Base-by-base conservation (phyloP, 2,797 vertebrate genomes). In the Poeciliopsis gracilis region DNA sequence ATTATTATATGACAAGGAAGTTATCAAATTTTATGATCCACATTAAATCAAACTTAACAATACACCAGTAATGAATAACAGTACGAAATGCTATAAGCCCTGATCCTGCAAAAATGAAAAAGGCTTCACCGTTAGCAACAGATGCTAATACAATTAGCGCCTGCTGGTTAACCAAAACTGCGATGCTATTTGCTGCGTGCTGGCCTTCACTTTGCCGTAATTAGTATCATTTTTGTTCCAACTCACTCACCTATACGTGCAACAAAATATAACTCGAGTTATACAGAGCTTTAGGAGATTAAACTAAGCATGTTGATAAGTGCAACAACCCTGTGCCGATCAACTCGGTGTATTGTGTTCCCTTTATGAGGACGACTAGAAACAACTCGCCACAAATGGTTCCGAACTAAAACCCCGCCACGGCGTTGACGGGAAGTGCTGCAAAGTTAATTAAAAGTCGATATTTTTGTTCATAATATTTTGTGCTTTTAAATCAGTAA, bases 321-420 rank as follows among this genome's bases (percentile, higher is more conserved):
- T 8, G 9, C 30, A 18, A 43, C 10, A 36, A 2, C 0, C 12
- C 23, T 11, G 6, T 3, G 5, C 4, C 2, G 5, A 36, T 80
- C 67, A 77, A 84, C 82, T 72, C 55, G 30, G 46, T 20, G 46
- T 33, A 1, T 9, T 0, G 13, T 33, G 81, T 79, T 76, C 87
- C 79, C 0, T 43, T 18, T 20, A 51, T 16, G 4, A 1, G 5
- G 41, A 15, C 83, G 84, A 20, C 0, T 0, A 61, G 86, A 91
- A 93, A 87, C 87, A 0, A 46, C 23, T 11, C 0, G 0, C 5
- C 45, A 77, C 0, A 70, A 70, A 49, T 47, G 5, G 89, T 93
- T 69, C 66, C 66, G 66, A 11, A 13, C 6, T 20, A 63, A 10
- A 36, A 18, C 2, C 12, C 5, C 5, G 28, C 33, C 28, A 59